Conservation (phyloP, 2,113 vertebrate species). For the Ctenomys sociabilis region DNA sequence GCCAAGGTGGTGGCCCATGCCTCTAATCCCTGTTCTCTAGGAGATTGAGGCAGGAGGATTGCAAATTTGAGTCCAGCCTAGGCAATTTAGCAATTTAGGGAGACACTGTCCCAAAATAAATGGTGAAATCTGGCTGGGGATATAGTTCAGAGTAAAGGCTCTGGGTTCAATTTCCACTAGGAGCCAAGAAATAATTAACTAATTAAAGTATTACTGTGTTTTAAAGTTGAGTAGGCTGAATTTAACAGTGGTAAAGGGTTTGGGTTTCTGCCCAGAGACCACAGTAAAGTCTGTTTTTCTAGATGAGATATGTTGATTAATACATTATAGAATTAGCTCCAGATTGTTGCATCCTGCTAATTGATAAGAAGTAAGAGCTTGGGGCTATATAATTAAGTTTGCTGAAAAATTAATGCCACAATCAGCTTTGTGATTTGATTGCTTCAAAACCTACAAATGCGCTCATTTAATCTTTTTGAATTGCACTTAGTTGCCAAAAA, state of each 20-base stretch:
- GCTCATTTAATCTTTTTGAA: constrained; percentile 83
- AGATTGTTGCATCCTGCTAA: constrained; percentile 82
- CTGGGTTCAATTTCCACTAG: background rate
- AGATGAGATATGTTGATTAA: constrained; percentile 81
- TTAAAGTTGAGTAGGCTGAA: constrained; percentile 48
- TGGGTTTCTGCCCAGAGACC: constrained; percentile 78
- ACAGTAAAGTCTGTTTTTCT: constrained; percentile 75
- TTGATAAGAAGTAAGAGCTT: constrained; percentile 83
- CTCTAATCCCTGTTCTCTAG: background rate
- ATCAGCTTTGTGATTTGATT: constrained; percentile 84
- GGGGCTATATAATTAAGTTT: constrained; percentile 85
- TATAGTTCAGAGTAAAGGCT: background rate
- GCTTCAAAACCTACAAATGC: constrained; percentile 82
- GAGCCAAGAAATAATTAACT: background rate
- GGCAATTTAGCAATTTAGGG: background rate
- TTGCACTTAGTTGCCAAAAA: constrained; percentile 81
- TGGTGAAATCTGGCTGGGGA: background rate
- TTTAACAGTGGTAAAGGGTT: constrained; percentile 63
- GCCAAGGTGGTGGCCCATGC: background rate
- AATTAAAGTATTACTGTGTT: constrained; percentile 55
- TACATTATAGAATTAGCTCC: constrained; percentile 74
- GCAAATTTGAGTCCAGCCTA: background rate
- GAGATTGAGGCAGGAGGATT: background rate
- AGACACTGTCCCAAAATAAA: background rate
- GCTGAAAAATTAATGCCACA: constrained; percentile 84